phyloP scores from a whole-genome alignment of 2,113 vertebrate species.

The Anguilla japonica region DNA sequence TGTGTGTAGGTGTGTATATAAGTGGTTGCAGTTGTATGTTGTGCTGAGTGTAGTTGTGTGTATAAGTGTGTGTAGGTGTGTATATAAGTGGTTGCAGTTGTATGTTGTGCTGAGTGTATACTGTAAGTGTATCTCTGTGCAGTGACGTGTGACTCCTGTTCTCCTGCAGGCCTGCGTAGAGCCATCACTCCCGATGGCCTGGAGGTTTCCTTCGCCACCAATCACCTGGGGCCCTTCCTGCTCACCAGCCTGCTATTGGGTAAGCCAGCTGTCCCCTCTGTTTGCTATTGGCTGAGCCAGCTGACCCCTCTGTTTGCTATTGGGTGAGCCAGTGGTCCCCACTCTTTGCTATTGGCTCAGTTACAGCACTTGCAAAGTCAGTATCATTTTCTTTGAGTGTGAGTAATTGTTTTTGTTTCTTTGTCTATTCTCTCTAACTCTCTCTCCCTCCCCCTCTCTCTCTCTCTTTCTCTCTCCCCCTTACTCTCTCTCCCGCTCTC shows the following conservation, averaged over 20 bases:
- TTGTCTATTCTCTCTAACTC: too few species aligned
- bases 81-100: neutral
- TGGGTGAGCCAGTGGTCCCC: neutral
- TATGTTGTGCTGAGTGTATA: neutral
- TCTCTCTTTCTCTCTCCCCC: too few species aligned
- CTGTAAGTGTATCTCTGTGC: neutral
- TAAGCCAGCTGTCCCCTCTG: conserved; percentile 48
- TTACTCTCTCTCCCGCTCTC: too few species aligned
- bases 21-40: too few species aligned
- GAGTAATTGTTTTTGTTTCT: too few species aligned
- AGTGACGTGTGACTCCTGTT: neutral
- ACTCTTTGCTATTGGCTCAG: neutral
- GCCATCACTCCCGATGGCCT: conserved; percentile 73
- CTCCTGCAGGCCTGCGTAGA: conserved; percentile 68
- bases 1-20: too few species aligned
- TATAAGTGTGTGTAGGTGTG: too few species aligned
- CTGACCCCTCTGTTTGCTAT: too few species aligned
- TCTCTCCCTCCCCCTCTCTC: too few species aligned
- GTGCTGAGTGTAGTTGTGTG: too few species aligned
- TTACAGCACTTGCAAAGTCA: neutral
- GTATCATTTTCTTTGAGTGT: too few species aligned
- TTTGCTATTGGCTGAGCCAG: neutral
- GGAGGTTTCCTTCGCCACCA: conserved; percentile 77
- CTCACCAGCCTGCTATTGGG: conserved; percentile 85
- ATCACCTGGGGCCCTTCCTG: conserved; percentile 83